Base-by-base conservation (phyloP, 2,113 vertebrate species). In the Myotis lucifugus region DNA sequence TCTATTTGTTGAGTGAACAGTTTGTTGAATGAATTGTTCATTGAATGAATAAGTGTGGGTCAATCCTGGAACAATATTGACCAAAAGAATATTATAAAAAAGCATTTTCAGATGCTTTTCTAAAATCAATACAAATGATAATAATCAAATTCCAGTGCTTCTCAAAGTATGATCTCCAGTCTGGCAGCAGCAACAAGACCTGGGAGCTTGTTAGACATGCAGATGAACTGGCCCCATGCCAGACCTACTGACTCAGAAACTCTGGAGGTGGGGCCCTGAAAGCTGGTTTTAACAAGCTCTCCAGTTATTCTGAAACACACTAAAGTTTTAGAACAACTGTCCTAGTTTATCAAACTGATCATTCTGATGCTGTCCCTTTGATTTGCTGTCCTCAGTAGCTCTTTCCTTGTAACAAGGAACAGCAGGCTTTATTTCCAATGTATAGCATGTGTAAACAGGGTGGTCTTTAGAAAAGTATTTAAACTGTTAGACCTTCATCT, bases 131-230 rank as follows among this genome's bases (percentile, higher is more conserved):
- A 79, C 3, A 82, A 34, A 83, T 32, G 34, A 92, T 72, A 27
- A 54, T 34, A 74, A 85, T 87, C 66, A 94, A 82, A 74, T 76
- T 66, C 14, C 32, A 83, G n/a, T 46, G n/a, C 40, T 90, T 91
- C 29, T 66, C 29, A 64, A 48, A 37, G 8, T 74, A 70, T 54
- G 29, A 42, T 42, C 77, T 70, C 48, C 52, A 4, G 27, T 7
- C n/a, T 59, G 42, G 42, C 18, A 19, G 1, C 29, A 86, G 14
- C 81, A 83, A 9, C 29, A 25, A 6, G 11, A 85, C 23, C 64
- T 88, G 77, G 12, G 42, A 73, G 64, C 56, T 50, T 8, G 40
- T 15, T 46, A 61, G 34, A 90, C 73, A 59, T 78, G 48, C 40
- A 87, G 40, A 82, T 91, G 59, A 48, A n/a, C 73, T 93, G 88